Base-by-base conservation (phyloP, 2,888 invertebrate genomes). In the Eurytoma californica region DNA sequence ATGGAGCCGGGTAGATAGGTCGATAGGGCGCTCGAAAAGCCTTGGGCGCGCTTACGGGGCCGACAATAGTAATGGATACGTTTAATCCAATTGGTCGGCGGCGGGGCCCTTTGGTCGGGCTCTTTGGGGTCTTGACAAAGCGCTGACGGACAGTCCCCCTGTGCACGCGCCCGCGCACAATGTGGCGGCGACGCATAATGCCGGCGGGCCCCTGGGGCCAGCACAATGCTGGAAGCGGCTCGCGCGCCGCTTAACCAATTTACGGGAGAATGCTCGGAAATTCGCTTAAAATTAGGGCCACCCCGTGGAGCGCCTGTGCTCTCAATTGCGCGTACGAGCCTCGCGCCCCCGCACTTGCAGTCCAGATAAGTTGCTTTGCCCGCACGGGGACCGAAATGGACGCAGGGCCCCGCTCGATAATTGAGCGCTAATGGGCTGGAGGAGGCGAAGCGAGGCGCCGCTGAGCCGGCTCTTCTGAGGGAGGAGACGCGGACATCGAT, bases 21-120 rank as follows among this genome's bases (percentile, higher is more conserved):
- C 53, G 47, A 47, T 7, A 16, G 30, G 39, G 55, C 51, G 69
- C 74, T 72, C 75, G 68, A 2, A 66, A 55, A 30, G 58, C 70
- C n/a, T 53, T 55, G 20, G 9, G 28, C 47, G 55, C 39, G 77
- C 82, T 82, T 74, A 82, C 80, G 73, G 77, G 7, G 67, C 75
- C 74, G 81, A 88, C 88, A 87, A 89, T 87, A 83, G 89, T 90
- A 90, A 90, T 89, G 84, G 88, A 90, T 90, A 89, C 86, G 82
- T 89, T 88, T 90, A 90, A 90, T 90, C 89, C 89, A 90, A 90
- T 90, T 90, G 88, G 84, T 55, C 66, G 77, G 65, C 47, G 67
- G 55, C 49, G 66, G 57, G 68, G 66, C n/a, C 72, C 51, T 18
- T n/a, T 47, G 39, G 67, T 67, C 63, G 55, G 61, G 55, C 60